Percentiles rank a stretch among this genome's conserved stretches.
Evolutionary conservation across 2,113 vertebrate genomes (phyloP).

Genomic region (Lampris incognitus): DNA sequence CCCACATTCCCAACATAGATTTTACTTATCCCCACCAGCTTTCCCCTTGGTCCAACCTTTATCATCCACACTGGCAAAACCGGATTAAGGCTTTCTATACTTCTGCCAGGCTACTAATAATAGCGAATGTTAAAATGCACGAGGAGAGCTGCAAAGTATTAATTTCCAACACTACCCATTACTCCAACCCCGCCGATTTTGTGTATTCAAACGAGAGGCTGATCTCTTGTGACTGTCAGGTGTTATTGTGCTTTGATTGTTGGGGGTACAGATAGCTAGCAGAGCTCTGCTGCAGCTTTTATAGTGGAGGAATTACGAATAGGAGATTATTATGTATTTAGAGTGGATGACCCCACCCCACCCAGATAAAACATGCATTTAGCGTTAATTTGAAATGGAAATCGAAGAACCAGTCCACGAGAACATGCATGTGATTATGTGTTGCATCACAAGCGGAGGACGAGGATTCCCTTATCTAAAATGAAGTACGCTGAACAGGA

Average conservation of each 20-base stretch:
- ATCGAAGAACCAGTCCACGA: neutral
- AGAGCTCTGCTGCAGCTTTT: slow-evolving; percentile 28
- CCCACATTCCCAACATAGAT: slow-evolving; percentile 11
- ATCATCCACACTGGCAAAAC: slow-evolving; percentile 15
- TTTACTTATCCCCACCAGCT: neutral
- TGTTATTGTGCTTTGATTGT: slow-evolving; percentile 26
- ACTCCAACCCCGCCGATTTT: neutral
- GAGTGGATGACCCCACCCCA: slow-evolving; percentile 19
- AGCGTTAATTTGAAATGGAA: slow-evolving; percentile 24
- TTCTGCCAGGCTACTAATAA: neutral
- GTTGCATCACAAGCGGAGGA: neutral
- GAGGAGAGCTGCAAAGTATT: neutral
- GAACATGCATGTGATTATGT: neutral
- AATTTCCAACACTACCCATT: slow-evolving; percentile 28
- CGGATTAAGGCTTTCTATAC: slow-evolving; percentile 23
- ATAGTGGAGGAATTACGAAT: slow-evolving; percentile 44
- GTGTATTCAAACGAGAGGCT: slow-evolving; percentile 8
- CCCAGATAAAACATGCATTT: slow-evolving; percentile 23
- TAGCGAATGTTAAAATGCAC: neutral
- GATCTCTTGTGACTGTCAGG: slow-evolving; percentile 35
- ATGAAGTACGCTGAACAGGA: neutral
- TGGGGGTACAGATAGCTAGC: slow-evolving; percentile 30
- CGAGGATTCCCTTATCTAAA: neutral
- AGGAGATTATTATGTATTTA: slow-evolving; percentile 51
- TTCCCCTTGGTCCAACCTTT: neutral